These are phyloP conservation scores for Bicyclus anynana DNA, from an alignment of 1,140 invertebrate genomes.

Conservation along the genomic window DNA sequence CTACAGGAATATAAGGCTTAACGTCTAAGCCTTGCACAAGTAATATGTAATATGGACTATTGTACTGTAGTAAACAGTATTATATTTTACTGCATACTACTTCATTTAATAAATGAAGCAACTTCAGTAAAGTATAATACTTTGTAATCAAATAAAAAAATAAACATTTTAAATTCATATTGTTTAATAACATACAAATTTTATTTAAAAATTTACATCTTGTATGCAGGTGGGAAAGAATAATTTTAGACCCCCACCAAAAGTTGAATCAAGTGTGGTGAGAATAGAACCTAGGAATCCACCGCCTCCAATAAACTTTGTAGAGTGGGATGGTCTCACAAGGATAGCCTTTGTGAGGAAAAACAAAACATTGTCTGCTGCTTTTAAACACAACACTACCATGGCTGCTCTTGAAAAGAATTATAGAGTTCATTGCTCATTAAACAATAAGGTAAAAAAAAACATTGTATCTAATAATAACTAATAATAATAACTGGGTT, in stretches of 20 bases:
- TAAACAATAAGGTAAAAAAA: constrained; percentile 87
- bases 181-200: background rate
- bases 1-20: no score
- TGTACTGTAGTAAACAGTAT: no score
- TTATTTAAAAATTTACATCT: background rate
- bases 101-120: no score
- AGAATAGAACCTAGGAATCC: constrained; percentile 98
- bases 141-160: no score
- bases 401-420: constrained; percentile 93
- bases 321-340: constrained; percentile 98
- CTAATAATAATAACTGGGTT: no score
- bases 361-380: constrained; percentile 93
- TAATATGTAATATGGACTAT: no score
- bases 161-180: background rate
- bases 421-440: constrained; percentile 91
- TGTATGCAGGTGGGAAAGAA: constrained; percentile 92
- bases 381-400: constrained; percentile 91
- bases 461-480: no score
- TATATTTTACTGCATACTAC: no score
- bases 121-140: no score
- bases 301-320: constrained; percentile 96
- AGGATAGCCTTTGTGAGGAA: constrained; percentile 96
- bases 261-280: constrained; percentile 99
- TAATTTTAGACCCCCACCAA: constrained; percentile 98
- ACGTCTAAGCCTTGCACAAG: no score